Percentiles rank a stretch among this genome's conserved stretches.
Conservation (phyloP, 2,888 invertebrate genomes). For the Acrocyrtus sp. region DNA sequence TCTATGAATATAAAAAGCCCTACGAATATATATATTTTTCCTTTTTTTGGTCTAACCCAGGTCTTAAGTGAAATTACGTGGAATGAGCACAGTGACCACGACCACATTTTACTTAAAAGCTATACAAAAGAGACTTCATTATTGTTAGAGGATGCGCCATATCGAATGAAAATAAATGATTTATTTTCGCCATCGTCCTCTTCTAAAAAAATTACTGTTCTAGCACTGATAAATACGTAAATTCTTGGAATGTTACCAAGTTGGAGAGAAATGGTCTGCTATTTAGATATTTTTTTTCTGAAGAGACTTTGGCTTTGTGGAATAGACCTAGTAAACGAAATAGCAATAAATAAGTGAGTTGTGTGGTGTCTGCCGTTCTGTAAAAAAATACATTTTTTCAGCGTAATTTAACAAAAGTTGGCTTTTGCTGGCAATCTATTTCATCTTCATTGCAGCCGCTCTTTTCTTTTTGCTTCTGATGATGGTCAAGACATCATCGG, state of each 20-base stretch:
- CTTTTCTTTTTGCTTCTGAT: not conserved
- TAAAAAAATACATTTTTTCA: not conserved
- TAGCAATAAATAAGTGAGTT: not conserved
- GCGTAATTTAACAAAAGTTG: not conserved
- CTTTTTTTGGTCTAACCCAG: not conserved
- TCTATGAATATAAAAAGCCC: not conserved
- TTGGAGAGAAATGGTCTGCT: slow-evolving; percentile 4
- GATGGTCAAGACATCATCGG: slow-evolving; percentile 17
- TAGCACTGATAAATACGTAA: slow-evolving; percentile 8
- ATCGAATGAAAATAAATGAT: slow-evolving; percentile 48
- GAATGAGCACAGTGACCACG: not conserved
- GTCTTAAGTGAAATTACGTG: not conserved
- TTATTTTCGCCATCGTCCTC: slow-evolving; percentile 25
- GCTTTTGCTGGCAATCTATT: not conserved
- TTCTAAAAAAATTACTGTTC: not conserved
- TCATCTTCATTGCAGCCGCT: not conserved
- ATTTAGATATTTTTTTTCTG: not conserved
- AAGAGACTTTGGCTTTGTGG: not conserved
- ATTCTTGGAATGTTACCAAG: slow-evolving; percentile 40
- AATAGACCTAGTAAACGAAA: not conserved
- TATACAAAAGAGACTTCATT: not conserved
- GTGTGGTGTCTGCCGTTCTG: not conserved
- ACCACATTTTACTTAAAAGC: not conserved
- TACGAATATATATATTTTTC: not conserved
- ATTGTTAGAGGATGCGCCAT: slow-evolving; percentile 42